A percentile compares a stretch with the other conserved stretches of the same genome.
phyloP scores from a whole-genome alignment of 37 sponge, comb jelly and placozoan species.

The Geodia barretti region DNA sequence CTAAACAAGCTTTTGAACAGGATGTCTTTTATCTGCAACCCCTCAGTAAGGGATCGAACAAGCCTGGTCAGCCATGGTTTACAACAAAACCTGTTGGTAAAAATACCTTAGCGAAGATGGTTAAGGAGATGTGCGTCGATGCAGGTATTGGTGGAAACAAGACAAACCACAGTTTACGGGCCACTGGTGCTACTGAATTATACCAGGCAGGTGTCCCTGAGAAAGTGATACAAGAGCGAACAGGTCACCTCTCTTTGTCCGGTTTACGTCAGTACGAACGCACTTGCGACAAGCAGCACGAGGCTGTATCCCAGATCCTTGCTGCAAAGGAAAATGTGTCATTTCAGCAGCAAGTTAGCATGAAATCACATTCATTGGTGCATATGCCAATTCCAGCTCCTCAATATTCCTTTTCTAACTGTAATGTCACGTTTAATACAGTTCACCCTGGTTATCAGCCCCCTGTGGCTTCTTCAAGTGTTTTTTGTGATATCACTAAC shows the following conservation, averaged over 20 bases:
- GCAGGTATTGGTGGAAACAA: slow-evolving; percentile 10
- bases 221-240: slow-evolving; percentile 29
- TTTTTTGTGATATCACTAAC: too few relatives aligned
- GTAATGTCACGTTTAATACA: not conserved
- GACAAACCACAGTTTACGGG: slow-evolving; percentile 56
- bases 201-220: slow-evolving; percentile 41
- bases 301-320: slow-evolving; percentile 22
- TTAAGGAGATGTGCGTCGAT: slow-evolving; percentile 27
- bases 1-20: slow-evolving; percentile 2
- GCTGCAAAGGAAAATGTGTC: not conserved
- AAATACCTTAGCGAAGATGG: slow-evolving; percentile 27
- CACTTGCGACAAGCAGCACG: slow-evolving; percentile 16
- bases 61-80: slow-evolving; percentile 11
- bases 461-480: too few relatives aligned
- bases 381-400: not conserved
- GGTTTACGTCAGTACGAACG: slow-evolving; percentile 29
- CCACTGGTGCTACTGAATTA: slow-evolving; percentile 27
- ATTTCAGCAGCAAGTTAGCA: not conserved
- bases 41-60: not conserved
- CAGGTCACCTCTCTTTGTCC: slow-evolving; percentile 45
- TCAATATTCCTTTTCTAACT: not conserved
- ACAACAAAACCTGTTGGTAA: slow-evolving; percentile 26
- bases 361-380: not conserved
- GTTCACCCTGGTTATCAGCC: not conserved
- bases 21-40: slow-evolving; percentile 25